Evolutionary conservation across 2,888 invertebrate species (phyloP).

Genomic region (Diplazon laetatorius): DNA sequence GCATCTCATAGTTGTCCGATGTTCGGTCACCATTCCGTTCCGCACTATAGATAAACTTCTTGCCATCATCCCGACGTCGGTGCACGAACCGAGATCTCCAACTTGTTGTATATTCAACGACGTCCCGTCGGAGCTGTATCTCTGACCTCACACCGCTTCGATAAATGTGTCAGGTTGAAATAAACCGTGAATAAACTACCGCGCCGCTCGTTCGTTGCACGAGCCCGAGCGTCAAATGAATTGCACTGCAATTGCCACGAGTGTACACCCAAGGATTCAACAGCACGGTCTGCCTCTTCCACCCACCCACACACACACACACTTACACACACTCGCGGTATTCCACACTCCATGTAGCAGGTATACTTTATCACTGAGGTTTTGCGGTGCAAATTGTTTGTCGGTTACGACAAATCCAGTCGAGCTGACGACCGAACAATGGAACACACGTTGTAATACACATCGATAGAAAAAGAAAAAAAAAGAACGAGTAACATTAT

Average conservation of each 20-base stretch:
- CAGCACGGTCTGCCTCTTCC: not conserved
- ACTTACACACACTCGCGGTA: no score
- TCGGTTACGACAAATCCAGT: conserved; percentile 32
- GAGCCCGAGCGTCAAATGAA: conserved; percentile 26
- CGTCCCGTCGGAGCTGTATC: conserved; percentile 7
- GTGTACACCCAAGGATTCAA: not conserved
- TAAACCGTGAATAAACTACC: conserved; percentile 30
- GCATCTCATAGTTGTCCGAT: conserved; percentile 13
- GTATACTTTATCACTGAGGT: not conserved
- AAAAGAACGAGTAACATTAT: conserved; percentile 28
- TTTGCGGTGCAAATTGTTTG: conserved; percentile 28
- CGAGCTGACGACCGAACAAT: conserved; percentile 31
- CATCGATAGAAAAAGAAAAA: not conserved
- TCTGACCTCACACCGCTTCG: conserved; percentile 25
- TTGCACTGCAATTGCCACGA: conserved; percentile 32
- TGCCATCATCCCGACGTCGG: not conserved
- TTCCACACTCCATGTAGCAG: not conserved
- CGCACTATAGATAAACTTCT: conserved; percentile 9
- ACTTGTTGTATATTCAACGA: not conserved
- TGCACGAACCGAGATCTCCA: not conserved
- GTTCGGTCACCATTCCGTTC: conserved; percentile 15
- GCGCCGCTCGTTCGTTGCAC: conserved; percentile 14
- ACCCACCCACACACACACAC: not conserved
- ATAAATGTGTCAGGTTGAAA: conserved; percentile 16
- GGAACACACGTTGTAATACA: conserved; percentile 12